Evolutionary conservation across 2,888 invertebrate genomes (phyloP), one percentile per base, ranked within the genome.

Genomic region (Pseudococcus viburni): DNA sequence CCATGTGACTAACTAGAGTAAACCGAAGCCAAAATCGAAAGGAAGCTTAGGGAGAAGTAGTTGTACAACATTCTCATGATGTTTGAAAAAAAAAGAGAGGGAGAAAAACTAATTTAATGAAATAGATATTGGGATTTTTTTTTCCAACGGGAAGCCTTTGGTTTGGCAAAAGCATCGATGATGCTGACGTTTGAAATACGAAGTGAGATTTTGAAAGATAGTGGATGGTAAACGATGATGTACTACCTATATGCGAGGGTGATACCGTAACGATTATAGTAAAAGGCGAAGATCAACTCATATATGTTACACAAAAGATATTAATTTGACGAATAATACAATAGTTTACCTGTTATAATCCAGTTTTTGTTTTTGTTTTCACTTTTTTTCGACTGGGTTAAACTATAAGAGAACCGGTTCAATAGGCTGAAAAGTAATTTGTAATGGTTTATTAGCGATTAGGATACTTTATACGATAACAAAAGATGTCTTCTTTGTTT

Each of bases 371-470:
- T 88, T 88, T 88, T 88, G 88, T 80, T 88, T 88, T 88, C 88
- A 88, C 88, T 88, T 88, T 88, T 86, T 88, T 80, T 88, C 88
- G 88, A 87, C 87, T 59, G 55, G 83, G 88, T 88, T 88, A 88
- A 88, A 88, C 88, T 88, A 88, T 55, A 85, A 55, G 46, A 55
- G 88, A 88, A 88, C 55, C 88, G 83, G 88, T 88, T 88, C 88
- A 88, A 88, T 88, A 88, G 88, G 85, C 85, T 85, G 88, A 85
- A 85, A 88, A 88, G 88, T 88, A 88, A 88, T 88, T 88, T 88
- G 88, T 88, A 88, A 88, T 88, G 88, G 88, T 88, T 88, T 88
- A 88, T 88, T 88, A 88, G 88, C 88, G 88, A 88, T 88, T 88
- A 88, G 85, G 88, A 88, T 88, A 88, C 88, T 88, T 88, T 83